These are phyloP conservation scores for Catocala fraxini DNA, from an alignment of 2,888 invertebrate species.

Conservation along the genomic window DNA sequence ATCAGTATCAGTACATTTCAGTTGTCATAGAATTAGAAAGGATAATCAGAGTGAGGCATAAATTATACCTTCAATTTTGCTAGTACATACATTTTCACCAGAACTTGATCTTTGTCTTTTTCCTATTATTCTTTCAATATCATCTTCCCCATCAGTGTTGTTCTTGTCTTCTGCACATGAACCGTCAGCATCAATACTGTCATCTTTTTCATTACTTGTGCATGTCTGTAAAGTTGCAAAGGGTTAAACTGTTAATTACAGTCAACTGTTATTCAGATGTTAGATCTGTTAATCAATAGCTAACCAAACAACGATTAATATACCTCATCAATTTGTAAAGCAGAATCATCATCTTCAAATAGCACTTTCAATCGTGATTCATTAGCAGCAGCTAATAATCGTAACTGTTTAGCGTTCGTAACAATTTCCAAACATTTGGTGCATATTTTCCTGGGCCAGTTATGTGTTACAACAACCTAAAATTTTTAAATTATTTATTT, in stretches of 20 bases:
- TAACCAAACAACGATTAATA: not conserved
- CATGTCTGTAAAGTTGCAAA: too few relatives aligned
- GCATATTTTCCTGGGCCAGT: slow-evolving; percentile 71
- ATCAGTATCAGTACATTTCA: too few relatives aligned
- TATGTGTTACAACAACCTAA: slow-evolving; percentile 41
- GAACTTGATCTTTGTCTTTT: slow-evolving; percentile 15
- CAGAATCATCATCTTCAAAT: slow-evolving; percentile 39
- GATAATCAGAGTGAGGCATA: too few relatives aligned
- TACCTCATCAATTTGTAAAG: slow-evolving; percentile 21
- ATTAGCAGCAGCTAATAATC: slow-evolving; percentile 59
- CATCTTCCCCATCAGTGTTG: not conserved
- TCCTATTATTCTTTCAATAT: not conserved
- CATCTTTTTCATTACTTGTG: too few relatives aligned
- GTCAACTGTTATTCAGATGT: too few relatives aligned
- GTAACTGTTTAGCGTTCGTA: slow-evolving; percentile 55
- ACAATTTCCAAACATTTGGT: slow-evolving; percentile 60
- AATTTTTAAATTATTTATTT: not conserved
- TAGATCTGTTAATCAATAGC: too few relatives aligned
- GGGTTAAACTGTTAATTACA: too few relatives aligned
- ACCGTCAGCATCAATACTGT: too few relatives aligned
- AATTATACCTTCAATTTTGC: too few relatives aligned
- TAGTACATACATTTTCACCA: slow-evolving; percentile 28
- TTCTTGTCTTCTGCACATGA: not conserved
- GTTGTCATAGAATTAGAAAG: too few relatives aligned
- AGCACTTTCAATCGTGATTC: slow-evolving; percentile 57